Percentiles rank a stretch among this genome's conserved stretches.
These are phyloP conservation scores for Hippocampus kuda DNA, from an alignment of 2,797 vertebrate genomes.

Conservation along the genomic window DNA sequence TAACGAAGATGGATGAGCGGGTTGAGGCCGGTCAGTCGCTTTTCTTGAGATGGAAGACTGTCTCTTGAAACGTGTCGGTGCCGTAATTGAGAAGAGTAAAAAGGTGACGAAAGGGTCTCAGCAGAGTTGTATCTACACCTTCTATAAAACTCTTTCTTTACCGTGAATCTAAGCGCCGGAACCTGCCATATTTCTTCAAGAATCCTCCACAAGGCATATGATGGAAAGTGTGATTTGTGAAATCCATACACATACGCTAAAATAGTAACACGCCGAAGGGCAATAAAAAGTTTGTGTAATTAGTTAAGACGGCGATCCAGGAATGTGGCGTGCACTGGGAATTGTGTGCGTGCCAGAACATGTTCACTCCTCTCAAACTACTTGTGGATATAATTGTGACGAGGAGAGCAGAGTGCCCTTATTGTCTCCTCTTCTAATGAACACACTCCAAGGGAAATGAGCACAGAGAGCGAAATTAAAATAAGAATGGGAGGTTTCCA, in stretches of 20 bases:
- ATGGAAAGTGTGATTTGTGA: not conserved
- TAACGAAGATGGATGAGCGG: too few species aligned
- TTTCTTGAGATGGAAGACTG: not conserved
- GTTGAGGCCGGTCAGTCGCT: too few species aligned
- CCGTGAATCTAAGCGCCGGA: too few species aligned
- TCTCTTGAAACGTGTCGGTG: not conserved
- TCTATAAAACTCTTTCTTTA: not conserved
- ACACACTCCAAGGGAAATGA: conserved; percentile 34
- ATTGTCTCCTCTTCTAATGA: conserved; percentile 39
- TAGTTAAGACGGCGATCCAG: not conserved
- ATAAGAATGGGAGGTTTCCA: conserved; percentile 16
- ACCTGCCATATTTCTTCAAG: not conserved
- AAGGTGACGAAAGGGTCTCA: not conserved
- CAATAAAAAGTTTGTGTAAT: conserved; percentile 1
- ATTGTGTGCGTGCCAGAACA: conserved; percentile 10
- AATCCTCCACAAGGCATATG: not conserved
- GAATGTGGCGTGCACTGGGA: not conserved
- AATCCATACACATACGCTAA: not conserved
- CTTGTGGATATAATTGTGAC: conserved; percentile 34
- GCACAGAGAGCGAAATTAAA: conserved; percentile 35
- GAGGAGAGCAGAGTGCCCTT: conserved; percentile 24
- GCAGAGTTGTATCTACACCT: not conserved
- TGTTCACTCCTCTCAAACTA: conserved; percentile 21
- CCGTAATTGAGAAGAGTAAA: not conserved
- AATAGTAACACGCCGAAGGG: not conserved